Conservation (phyloP, 2,888 invertebrate genomes). For the Cremastinae sp. region DNA sequence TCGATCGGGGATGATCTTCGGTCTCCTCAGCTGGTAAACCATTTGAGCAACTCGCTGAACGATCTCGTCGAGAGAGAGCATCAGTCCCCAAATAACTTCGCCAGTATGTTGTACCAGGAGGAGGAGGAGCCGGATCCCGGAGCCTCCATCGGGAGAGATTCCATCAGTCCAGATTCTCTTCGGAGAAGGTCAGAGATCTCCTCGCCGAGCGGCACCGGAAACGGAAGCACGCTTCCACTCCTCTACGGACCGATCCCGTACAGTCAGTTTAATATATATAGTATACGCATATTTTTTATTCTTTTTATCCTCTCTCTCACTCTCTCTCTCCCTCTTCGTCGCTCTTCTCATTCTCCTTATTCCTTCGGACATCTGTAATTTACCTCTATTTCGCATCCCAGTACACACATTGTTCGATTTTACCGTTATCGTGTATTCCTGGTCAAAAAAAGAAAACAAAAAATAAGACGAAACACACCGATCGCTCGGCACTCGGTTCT, state of each 20-base stretch:
- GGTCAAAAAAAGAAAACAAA: conserved; percentile 15
- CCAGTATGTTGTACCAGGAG: conserved; percentile 20
- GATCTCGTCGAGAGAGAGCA: conserved; percentile 61
- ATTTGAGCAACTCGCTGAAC: conserved; percentile 69
- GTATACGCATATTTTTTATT: conserved; percentile 34
- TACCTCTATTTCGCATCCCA: conserved; percentile 42
- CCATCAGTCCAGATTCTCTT: conserved; percentile 56
- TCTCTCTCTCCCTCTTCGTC: conserved; percentile 6
- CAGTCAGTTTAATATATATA: conserved; percentile 87
- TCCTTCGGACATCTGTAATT: conserved; percentile 35
- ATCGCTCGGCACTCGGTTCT: too few relatives aligned
- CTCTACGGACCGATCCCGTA: conserved; percentile 89
- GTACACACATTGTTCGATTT: conserved; percentile 37
- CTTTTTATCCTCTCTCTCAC: conserved; percentile 28
- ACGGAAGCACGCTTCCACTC: conserved; percentile 85
- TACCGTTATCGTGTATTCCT: conserved; percentile 47
- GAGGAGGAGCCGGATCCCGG: conserved; percentile 27
- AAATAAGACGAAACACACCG: not conserved
- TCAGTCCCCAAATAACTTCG: not conserved
- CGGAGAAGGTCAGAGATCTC: conserved; percentile 65
- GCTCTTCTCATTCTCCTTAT: conserved; percentile 21
- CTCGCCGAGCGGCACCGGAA: conserved; percentile 65
- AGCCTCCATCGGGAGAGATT: conserved; percentile 39
- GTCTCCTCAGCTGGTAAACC: conserved; percentile 74
- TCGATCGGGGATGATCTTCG: conserved; percentile 66